Evolutionary conservation across 2,888 invertebrate genomes (phyloP).

Genomic region (Caenorhabditis parvicauda): DNA sequence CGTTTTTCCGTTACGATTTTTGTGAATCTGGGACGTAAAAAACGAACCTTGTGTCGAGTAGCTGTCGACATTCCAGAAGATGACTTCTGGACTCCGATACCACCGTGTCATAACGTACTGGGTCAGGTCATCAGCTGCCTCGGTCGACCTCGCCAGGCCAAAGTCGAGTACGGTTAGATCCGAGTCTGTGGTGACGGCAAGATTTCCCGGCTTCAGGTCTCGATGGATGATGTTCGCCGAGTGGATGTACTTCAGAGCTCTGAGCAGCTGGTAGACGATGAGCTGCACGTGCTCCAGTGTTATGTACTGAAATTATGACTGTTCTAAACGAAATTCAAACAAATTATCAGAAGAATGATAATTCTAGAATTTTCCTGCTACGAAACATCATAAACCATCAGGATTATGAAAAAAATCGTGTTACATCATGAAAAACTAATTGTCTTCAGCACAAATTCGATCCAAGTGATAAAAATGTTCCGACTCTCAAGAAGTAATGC

Average conservation of each 20-base stretch:
- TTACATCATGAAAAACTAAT: too few relatives aligned
- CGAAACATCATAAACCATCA: too few relatives aligned
- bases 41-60: slow-evolving; percentile 34
- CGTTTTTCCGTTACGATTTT: neutral
- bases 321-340: too few relatives aligned
- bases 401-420: too few relatives aligned
- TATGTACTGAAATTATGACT: slow-evolving; percentile 72
- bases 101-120: slow-evolving; percentile 57
- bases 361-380: too few relatives aligned
- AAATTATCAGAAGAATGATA: too few relatives aligned
- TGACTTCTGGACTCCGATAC: slow-evolving; percentile 60
- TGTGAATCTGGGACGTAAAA: slow-evolving; percentile 9
- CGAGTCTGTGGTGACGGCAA: slow-evolving; percentile 46
- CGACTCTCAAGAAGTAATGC: too few relatives aligned
- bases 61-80: slow-evolving; percentile 57
- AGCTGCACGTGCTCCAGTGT: slow-evolving; percentile 97
- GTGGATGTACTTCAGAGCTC: slow-evolving; percentile 77
- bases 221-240: slow-evolving; percentile 60
- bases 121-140: slow-evolving; percentile 26
- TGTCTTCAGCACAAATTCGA: too few relatives aligned
- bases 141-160: slow-evolving; percentile 53
- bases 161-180: slow-evolving; percentile 59
- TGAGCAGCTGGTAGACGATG: slow-evolving; percentile 91
- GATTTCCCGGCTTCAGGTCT: slow-evolving; percentile 58
- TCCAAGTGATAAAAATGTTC: too few relatives aligned